Evolutionary conservation across 2,888 invertebrate genomes (phyloP).

Genomic region (Himalopsyche kuldschensis): DNA sequence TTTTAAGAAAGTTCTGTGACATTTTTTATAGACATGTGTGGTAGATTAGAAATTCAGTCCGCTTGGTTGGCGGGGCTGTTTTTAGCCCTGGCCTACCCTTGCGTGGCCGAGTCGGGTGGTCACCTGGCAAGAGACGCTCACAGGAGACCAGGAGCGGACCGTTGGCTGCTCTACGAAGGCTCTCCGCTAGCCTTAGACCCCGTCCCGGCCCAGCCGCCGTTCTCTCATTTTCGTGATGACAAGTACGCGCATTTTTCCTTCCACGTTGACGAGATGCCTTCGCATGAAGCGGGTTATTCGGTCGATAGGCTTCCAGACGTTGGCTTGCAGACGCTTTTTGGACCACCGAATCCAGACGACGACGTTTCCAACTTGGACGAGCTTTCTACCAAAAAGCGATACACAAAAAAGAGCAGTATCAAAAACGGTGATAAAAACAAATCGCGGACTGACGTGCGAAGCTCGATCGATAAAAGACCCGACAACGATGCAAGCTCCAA

Average conservation of each 20-base stretch:
- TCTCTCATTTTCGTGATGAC: conserved; percentile 42
- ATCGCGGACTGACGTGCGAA: conserved; percentile 14
- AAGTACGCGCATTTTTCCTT: conserved; percentile 50
- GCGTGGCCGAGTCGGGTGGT: conserved; percentile 48
- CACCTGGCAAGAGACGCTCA: conserved; percentile 47
- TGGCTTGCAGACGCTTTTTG: conserved; percentile 38
- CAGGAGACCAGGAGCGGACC: conserved; percentile 42
- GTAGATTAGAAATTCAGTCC: conserved; percentile 43
- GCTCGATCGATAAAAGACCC: conserved; percentile 15
- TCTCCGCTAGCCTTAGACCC: conserved; percentile 42
- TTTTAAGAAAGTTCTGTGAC: neutral
- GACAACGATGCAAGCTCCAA: conserved; percentile 23
- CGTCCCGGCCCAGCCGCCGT: conserved; percentile 50
- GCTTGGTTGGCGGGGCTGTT: conserved; percentile 53
- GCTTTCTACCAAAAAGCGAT: conserved; percentile 45
- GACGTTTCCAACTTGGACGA: conserved; percentile 45
- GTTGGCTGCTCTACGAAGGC: conserved; percentile 44
- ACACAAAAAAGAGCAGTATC: conserved; percentile 44
- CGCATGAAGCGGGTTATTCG: conserved; percentile 38
- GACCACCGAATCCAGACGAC: conserved; percentile 38
- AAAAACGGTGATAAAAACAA: conserved; percentile 35
- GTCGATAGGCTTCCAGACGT: conserved; percentile 37
- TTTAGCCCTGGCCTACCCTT: conserved; percentile 41
- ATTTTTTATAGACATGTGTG: conserved; percentile 13
- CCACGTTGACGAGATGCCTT: conserved; percentile 48